Base-by-base conservation (phyloP, 1,140 invertebrate genomes). In the Harpegnathos saltator region DNA sequence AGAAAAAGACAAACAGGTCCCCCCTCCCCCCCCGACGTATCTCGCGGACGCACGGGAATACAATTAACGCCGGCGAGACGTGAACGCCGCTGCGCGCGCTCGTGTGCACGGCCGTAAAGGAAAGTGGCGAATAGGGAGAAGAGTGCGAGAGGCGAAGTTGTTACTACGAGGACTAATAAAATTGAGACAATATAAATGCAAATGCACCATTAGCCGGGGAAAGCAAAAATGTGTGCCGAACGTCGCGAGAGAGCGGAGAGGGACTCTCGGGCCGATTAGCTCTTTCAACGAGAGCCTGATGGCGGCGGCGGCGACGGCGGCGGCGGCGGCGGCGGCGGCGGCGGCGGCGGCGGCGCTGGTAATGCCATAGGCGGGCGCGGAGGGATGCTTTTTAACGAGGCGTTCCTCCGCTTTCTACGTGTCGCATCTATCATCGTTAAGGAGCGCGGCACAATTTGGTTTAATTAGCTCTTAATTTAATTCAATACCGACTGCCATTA, bases 381-480 rank as follows among this genome's bases (percentile, higher is more conserved):
- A 19, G 61, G 11, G 50, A 54, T 63, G 83, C 29, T 72, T 84
- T 81, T 75, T 48, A 52, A 83, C 26, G 48, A 29, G 22, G 11
- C 14, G 52, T 17, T 58, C 66, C 48, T 59, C 24, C 22, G 1
- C 33, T 83, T 65, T 48, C 83, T 82, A 58, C 29, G 78, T 59
- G 77, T 85, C 80, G 85, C 84, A 91, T 90, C 83, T 88, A 89
- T 90, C 89, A 89, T 90, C 86, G 83, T 91, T 90, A 89, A 83
- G 73, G 52, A 61, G 63, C 82, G 48, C 17, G 24, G 54, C 59
- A 85, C 83, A 89, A 84, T 87, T 87, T 81, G 72, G 82, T 75
- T 84, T 90, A 91, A 89, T 89, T 90, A 86, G 65, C 63, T 72
- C 86, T 89, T 91, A 90, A 90, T 90, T 90, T 85, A 82, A 90